Evolutionary conservation across 2,888 invertebrate genomes (phyloP), one percentile per base, ranked within the genome.

Genomic region (Xestia ashworthii): DNA sequence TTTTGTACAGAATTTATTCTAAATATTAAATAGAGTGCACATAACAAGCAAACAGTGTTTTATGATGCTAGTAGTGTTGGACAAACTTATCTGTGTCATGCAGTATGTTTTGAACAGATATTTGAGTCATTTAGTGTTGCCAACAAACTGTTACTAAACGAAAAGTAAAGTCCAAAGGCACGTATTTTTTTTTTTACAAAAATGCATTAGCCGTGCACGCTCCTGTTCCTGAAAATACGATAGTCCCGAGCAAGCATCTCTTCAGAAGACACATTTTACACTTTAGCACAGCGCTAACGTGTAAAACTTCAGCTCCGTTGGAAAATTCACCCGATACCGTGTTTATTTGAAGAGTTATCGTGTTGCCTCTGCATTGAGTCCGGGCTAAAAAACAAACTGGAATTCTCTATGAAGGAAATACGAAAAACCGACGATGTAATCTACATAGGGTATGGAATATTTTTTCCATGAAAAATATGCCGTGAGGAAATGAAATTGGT

Each of bases 211-310:
- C 22, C 9, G 22, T 16, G 16, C 55, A 19, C 69, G 19, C 65
- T 67, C 25, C 11, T 55, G 62, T 78, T 65, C 71, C 74, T 58
- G 22, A 58, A 53, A 68, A 75, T 55, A 12, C 60, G 67, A 74
- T 69, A 80, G 78, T 78, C 65, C 66, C 38, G 53, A 44, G 71
- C 73, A 71, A 74, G 72, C 76, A 85, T 87, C 77, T 77, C 68
- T 73, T 66, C 72, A 76, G 64, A 74, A 81, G 83, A 81, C 78
- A 85, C 78, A 82, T 87, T 89, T 87, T 73, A 85, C 76, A 81
- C 69, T 76, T 84, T 75, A 72, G 53, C 72, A 46, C 71, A 44
- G 62, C 60, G 60, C 73, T 76, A 74, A 78, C 70, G 70, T 87
- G 80, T 84, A 74, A 88, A 78, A 86, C 82, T 76, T 76, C 66